A percentile compares a stretch with the other conserved stretches of the same genome.
Conservation (phyloP, 2,888 invertebrate species). For the Branchellion lobata region DNA sequence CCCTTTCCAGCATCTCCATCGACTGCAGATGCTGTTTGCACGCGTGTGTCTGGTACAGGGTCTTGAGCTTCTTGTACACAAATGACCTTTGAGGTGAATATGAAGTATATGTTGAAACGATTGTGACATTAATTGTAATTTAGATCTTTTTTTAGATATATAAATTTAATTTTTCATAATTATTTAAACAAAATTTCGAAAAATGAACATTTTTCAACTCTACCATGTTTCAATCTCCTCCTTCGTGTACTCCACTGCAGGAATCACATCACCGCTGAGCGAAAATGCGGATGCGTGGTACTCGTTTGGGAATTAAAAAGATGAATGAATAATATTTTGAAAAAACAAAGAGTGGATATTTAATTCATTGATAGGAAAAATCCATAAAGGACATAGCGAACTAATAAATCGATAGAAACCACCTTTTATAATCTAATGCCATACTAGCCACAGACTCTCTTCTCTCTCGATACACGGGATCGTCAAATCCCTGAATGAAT, state of each 20-base stretch:
- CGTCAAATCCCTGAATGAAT: conserved; percentile 76
- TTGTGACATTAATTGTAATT: not conserved
- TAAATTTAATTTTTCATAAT: not conserved
- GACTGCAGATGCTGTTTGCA: conserved; percentile 95
- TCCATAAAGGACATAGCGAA: too few species aligned
- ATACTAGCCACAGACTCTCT: conserved; percentile 90
- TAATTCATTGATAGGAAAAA: too few species aligned
- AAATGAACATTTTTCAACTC: not conserved
- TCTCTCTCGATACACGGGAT: conserved; percentile 81
- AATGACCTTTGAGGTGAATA: conserved; percentile 69
- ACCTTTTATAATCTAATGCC: conserved; percentile 90
- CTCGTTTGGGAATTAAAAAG: too few species aligned
- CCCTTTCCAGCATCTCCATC: conserved; percentile 86
- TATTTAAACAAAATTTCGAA: not conserved
- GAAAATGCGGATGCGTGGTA: too few species aligned
- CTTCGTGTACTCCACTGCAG: conserved; percentile 83
- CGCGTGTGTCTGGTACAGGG: conserved; percentile 89
- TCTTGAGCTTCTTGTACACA: conserved; percentile 80
- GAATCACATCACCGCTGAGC: conserved; percentile 83
- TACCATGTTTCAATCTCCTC: conserved; percentile 84
- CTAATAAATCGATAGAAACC: too few species aligned
- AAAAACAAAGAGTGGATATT: too few species aligned
- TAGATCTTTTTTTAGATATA: not conserved
- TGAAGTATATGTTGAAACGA: too few species aligned
- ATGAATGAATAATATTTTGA: too few species aligned